phyloP scores from a whole-genome alignment of 2,113 vertebrate species.

The Sinosuthora webbiana region DNA sequence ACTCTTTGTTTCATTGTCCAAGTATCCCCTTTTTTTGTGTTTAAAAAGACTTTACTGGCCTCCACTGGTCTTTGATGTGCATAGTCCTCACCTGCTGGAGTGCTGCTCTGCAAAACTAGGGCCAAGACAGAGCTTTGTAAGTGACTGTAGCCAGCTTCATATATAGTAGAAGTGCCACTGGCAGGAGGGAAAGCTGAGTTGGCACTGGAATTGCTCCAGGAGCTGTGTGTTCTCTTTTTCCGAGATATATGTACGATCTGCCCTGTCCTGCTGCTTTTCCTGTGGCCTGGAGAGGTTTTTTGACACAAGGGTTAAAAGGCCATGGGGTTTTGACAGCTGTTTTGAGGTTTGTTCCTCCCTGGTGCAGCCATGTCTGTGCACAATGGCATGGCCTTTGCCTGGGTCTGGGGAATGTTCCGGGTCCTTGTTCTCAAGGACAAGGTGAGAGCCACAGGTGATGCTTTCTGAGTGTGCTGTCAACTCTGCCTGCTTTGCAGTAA shows the following conservation, averaged over 20 bases:
- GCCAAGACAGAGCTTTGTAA: background rate
- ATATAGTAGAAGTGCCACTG: background rate
- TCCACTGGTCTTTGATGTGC: background rate
- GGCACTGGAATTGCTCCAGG: background rate
- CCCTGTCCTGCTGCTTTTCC: background rate
- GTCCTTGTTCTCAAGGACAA: background rate
- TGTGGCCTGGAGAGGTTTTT: background rate
- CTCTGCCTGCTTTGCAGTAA: background rate
- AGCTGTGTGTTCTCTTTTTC: background rate
- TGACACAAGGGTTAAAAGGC: background rate
- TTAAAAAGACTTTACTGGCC: background rate
- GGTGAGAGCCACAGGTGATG: background rate
- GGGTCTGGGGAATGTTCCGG: background rate
- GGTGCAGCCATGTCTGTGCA: background rate
- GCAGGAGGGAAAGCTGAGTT: background rate
- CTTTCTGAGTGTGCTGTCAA: background rate
- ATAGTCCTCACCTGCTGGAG: background rate
- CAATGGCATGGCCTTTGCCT: accelerated
- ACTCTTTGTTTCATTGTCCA: background rate
- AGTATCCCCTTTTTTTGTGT: background rate
- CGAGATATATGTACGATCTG: accelerated
- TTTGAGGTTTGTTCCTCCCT: background rate
- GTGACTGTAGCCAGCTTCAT: background rate
- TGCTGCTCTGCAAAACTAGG: background rate
- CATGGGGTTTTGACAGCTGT: accelerated